A percentile compares a stretch with the other conserved stretches of the same genome.
These are phyloP conservation scores for Babylonia areolata DNA, from an alignment of 1,140 invertebrate genomes.

Conservation along the genomic window DNA sequence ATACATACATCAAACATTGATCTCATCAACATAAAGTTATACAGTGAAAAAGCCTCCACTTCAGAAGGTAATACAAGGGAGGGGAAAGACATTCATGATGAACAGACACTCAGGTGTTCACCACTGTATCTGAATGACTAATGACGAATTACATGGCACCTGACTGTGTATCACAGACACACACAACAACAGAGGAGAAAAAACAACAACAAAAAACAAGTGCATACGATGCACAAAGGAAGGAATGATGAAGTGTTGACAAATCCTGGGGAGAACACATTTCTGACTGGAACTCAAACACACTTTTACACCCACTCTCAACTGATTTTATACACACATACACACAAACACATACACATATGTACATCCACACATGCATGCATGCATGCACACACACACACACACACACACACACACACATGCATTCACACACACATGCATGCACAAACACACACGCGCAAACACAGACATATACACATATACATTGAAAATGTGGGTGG, in stretches of 20 bases:
- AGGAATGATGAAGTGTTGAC: neutral
- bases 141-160: neutral
- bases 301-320: too few species aligned
- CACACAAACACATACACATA: neutral
- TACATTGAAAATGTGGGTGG: too few species aligned
- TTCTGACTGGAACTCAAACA: too few species aligned
- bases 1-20: too few species aligned
- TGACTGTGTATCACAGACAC: neutral
- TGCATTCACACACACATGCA: neutral
- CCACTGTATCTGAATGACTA: too few species aligned
- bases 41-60: too few species aligned
- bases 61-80: neutral
- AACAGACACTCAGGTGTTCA: neutral
- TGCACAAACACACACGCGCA: neutral
- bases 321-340: neutral
- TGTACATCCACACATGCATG: neutral
- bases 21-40: too few species aligned
- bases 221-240: neutral
- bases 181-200: constrained; percentile 20
- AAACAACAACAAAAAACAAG: constrained; percentile 1
- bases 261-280: neutral
- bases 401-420: neutral
- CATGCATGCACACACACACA: neutral
- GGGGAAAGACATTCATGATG: neutral
- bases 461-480: neutral